Conservation (phyloP, 2,888 invertebrate species). For the Cheilosia vernalis region DNA sequence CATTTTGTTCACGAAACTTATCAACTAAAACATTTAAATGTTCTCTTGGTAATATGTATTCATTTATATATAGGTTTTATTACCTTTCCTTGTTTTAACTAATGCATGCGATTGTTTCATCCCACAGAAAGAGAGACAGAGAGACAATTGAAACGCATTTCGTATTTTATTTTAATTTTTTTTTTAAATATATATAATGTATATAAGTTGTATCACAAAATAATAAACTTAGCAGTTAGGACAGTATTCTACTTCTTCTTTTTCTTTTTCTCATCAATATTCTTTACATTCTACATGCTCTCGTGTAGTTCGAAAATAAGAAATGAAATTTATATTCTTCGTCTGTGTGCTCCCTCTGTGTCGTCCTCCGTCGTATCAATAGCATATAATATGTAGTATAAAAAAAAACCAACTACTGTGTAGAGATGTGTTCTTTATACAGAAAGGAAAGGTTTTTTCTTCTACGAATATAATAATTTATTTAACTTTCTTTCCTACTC, state of each 20-base stretch:
- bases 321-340: slow-evolving; percentile 28
- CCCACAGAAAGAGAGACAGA: slow-evolving; percentile 46
- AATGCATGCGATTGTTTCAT: slow-evolving; percentile 53
- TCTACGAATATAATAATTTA: slow-evolving; percentile 67
- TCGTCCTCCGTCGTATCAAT: slow-evolving; percentile 36
- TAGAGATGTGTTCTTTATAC: slow-evolving; percentile 48
- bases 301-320: slow-evolving; percentile 39
- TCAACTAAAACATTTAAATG: slow-evolving; percentile 53
- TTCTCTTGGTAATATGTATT: slow-evolving; percentile 38
- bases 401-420: slow-evolving; percentile 2
- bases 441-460: slow-evolving; percentile 30
- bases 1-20: slow-evolving; percentile 63
- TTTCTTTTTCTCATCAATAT: slow-evolving; percentile 28
- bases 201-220: slow-evolving; percentile 74
- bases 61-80: slow-evolving; percentile 22
- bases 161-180: slow-evolving; percentile 31
- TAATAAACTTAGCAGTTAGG: slow-evolving; percentile 75
- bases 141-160: slow-evolving; percentile 33
- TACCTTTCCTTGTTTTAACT: slow-evolving; percentile 40
- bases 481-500: slow-evolving; percentile 44
- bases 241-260: slow-evolving; percentile 46
- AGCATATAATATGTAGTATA: slow-evolving; percentile 37
- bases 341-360: slow-evolving; percentile 19
- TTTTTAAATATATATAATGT: slow-evolving; percentile 64
- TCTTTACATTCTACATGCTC: slow-evolving; percentile 22